Base-by-base conservation (phyloP, 2,888 invertebrate species). In the Caenorhabditis parvicauda region DNA sequence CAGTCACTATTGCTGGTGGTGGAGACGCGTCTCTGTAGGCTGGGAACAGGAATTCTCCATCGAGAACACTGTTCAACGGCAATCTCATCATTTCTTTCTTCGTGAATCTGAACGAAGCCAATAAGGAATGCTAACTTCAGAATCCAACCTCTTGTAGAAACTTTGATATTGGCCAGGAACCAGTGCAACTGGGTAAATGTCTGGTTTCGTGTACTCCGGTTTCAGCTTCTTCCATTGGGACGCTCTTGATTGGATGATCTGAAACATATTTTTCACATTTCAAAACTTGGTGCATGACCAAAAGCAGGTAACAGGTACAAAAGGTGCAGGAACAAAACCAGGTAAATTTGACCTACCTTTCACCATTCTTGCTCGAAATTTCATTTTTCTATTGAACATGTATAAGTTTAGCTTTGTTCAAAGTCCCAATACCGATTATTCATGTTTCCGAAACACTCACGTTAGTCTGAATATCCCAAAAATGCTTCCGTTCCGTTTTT, bases 151-250 rank as follows among this genome's bases (percentile, higher is more conserved):
- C 77, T 88, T 87, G 83, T 89, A 94, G 81, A 87, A 87, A 82
- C 93, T 91, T 72, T 90, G 89, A 84, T 88, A 96, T 84, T 98
- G 98, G n/a, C 95, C 95, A 35, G 94, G 92, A 74, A 98, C 88
- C 65, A 98, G 85, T 42, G 95, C 88, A 61, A 94, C 88, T 21
- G 96, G 96, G 86, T 94, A 98, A 0, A 71, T 65, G 7, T 53
- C 52, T 0, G 64, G 61, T 7, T 62, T 51, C 3, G 72, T 70
- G 14, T 49, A 45, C 14, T 59, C 52, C 2, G 65, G 43, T 12
- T 56, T 54, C 45, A 69, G 39, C 22, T 53, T 50, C 35, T 57
- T 56, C 68, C 70, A 71, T 2, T 48, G 41, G 35, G 59, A 61
- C 4, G 55, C 38, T 21, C 58, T 47, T 3, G 69, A 67, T 60